phyloP scores from a whole-genome alignment of 2,888 invertebrate species.

The Spodoptera exigua region DNA sequence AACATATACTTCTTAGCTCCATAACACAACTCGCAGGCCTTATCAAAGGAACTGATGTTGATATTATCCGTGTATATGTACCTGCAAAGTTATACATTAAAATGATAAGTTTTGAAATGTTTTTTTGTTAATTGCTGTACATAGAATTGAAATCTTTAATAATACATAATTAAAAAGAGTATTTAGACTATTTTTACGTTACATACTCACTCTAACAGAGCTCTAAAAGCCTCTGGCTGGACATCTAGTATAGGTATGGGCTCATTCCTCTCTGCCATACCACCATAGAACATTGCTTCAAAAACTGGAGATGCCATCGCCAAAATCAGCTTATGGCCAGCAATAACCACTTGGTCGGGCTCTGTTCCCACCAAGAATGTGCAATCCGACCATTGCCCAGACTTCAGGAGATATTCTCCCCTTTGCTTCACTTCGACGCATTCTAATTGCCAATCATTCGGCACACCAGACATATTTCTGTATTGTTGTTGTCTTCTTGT shows the following conservation, averaged over 20 bases:
- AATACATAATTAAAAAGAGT: no score
- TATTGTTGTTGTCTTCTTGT: not conserved
- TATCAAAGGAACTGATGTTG: slow-evolving; percentile 94
- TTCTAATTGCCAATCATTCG: slow-evolving; percentile 93
- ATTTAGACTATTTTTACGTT: slow-evolving; percentile 9
- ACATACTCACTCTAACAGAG: slow-evolving; percentile 91
- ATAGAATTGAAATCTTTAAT: no score
- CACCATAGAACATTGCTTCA: slow-evolving; percentile 96
- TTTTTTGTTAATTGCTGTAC: no score
- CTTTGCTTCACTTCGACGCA: slow-evolving; percentile 92
- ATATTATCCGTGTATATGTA: slow-evolving; percentile 95
- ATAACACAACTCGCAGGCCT: slow-evolving; percentile 96
- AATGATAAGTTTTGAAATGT: no score
- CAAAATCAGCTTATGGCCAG: slow-evolving; percentile 94
- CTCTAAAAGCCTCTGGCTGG: slow-evolving; percentile 95
- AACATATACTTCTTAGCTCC: slow-evolving; percentile 97
- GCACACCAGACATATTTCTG: slow-evolving; percentile 83
- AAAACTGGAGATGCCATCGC: slow-evolving; percentile 97
- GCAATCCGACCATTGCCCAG: slow-evolving; percentile 95
- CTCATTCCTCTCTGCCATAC: slow-evolving; percentile 93
- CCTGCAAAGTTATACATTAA: slow-evolving; percentile 74
- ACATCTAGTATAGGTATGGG: slow-evolving; percentile 95
- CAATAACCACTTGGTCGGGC: slow-evolving; percentile 92
- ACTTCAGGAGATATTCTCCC: slow-evolving; percentile 93
- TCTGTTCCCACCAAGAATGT: slow-evolving; percentile 94